Conservation (phyloP, 2,797 vertebrate genomes). For the Karalla daura region DNA sequence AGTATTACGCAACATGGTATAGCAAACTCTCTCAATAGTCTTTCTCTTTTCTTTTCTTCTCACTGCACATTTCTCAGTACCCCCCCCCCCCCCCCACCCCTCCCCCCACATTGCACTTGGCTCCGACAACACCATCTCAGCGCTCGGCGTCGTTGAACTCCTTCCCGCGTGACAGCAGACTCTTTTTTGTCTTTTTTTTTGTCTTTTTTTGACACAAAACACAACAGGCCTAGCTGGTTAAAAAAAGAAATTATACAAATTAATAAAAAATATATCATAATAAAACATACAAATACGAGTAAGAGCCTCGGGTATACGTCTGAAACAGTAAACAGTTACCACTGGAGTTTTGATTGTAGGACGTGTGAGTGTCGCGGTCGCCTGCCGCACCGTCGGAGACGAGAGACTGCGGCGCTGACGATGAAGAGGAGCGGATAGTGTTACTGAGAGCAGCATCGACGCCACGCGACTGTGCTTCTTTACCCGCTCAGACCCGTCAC, state of each 20-base stretch:
- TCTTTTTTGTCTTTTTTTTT: conserved; percentile 38
- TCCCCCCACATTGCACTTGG: conserved; percentile 61
- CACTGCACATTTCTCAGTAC: conserved; percentile 8
- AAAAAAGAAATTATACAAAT: conserved; percentile 54
- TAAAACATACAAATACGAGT: conserved; percentile 71
- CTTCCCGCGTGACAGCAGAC: conserved; percentile 12
- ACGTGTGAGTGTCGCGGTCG: conserved; percentile 15
- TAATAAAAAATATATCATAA: conserved; percentile 60
- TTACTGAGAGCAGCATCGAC: conserved; percentile 62
- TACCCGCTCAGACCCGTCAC: conserved; percentile 6
- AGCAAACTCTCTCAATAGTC: conserved; percentile 45
- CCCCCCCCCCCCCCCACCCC: conserved; percentile 18
- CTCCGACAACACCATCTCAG: conserved; percentile 31
- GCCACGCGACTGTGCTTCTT: conserved; percentile 3
- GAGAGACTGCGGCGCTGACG: conserved; percentile 46
- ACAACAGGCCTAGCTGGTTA: conserved; percentile 72
- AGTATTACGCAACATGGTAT: conserved; percentile 39
- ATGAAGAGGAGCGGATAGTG: conserved; percentile 31
- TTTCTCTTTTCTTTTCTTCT: background rate
- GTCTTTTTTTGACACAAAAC: conserved; percentile 73
- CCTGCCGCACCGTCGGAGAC: conserved; percentile 30
- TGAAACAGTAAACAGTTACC: conserved; percentile 69
- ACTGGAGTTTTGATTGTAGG: conserved; percentile 58
- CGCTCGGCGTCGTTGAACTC: conserved; percentile 19
- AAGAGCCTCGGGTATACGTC: conserved; percentile 74